A percentile compares a stretch with the other conserved stretches of the same genome.
These are phyloP conservation scores for Metopolophium dirhodum DNA, from an alignment of 1,140 invertebrate genomes.

Conservation along the genomic window DNA sequence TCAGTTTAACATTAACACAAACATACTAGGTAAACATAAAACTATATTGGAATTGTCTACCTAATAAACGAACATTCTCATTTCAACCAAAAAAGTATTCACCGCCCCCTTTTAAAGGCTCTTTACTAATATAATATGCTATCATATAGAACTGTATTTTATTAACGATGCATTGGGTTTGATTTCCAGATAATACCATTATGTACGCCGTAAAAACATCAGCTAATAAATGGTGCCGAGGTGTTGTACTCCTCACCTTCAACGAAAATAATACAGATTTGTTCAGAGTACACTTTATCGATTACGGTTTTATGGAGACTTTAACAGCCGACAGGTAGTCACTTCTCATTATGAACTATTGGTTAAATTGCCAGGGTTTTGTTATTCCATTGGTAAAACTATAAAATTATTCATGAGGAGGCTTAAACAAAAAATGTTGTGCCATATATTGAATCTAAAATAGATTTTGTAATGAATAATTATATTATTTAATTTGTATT, in stretches of 20 bases:
- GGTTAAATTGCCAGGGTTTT: neutral
- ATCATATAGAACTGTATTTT: neutral
- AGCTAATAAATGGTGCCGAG: neutral
- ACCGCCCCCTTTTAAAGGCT: neutral
- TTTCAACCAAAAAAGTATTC: neutral
- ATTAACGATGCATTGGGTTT: neutral
- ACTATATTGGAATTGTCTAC: neutral
- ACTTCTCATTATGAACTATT: neutral
- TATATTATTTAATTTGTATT: neutral
- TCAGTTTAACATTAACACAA: neutral
- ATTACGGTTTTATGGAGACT: constrained; percentile 22
- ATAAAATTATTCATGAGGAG: neutral
- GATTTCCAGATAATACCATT: neutral
- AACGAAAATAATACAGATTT: neutral
- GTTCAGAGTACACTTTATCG: constrained; percentile 15
- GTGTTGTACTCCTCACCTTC: neutral
- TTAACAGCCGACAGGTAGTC: neutral
- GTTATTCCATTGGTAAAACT: neutral
- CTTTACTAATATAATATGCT: neutral
- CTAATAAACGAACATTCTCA: neutral
- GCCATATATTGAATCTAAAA: neutral
- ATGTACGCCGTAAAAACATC: constrained; percentile 12
- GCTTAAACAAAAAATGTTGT: neutral
- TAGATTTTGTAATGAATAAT: neutral
- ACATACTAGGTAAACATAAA: neutral